These are phyloP conservation scores for Syngnathus acus DNA, from an alignment of 2,797 vertebrate genomes.

Conservation along the genomic window DNA sequence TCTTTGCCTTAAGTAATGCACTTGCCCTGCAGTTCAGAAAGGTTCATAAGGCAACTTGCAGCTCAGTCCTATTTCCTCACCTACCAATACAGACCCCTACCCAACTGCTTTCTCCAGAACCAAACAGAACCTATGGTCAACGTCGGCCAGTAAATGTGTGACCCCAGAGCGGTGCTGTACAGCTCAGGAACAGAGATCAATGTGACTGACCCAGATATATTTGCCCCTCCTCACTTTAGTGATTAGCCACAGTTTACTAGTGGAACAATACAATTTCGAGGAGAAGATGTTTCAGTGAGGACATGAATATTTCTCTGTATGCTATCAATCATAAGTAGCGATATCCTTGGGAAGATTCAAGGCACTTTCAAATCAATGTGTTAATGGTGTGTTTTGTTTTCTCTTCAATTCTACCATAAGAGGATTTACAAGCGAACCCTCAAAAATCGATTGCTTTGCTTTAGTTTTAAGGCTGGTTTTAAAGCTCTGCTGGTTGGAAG, in stretches of 20 bases:
- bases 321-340: conserved; percentile 7
- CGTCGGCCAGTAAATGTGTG: conserved; percentile 32
- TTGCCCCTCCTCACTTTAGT: conserved; percentile 24
- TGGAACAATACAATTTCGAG: conserved; percentile 37
- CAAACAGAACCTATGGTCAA: neutral
- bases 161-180: conserved; percentile 40
- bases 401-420: conserved; percentile 13
- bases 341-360: neutral
- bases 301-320: conserved; percentile 20
- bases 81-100: conserved; percentile 7
- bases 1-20: conserved; percentile 52
- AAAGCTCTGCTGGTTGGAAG: conserved; percentile 27
- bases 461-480: conserved; percentile 53
- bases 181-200: conserved; percentile 44
- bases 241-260: conserved; percentile 46
- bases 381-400: conserved; percentile 23
- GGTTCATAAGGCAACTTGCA: conserved; percentile 34
- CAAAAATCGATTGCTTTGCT: conserved; percentile 40
- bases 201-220: conserved; percentile 58
- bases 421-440: conserved; percentile 11
- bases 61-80: conserved; percentile 5
- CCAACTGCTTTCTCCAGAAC: conserved; percentile 4
- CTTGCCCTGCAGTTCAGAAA: conserved; percentile 51
- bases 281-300: conserved; percentile 9
- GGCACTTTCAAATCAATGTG: conserved; percentile 14